These are phyloP conservation scores for Tichodroma muraria DNA, from an alignment of 2,113 vertebrate genomes.

Conservation along the genomic window DNA sequence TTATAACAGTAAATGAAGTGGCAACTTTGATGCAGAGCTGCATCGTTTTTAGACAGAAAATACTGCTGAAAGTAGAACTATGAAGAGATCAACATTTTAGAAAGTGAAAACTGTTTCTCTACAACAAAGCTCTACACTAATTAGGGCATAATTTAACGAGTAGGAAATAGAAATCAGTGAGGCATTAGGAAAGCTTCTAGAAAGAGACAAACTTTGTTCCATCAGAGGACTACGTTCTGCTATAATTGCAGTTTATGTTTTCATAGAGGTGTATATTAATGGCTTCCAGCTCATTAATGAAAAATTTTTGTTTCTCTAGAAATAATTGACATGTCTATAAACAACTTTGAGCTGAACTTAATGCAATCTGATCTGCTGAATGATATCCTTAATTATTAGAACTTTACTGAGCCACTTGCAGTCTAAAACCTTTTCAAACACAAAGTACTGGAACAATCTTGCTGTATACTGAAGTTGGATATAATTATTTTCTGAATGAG, in stretches of 20 bases:
- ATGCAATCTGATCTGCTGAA: background rate
- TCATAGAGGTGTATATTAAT: background rate
- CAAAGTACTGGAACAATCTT: background rate
- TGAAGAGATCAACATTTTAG: background rate
- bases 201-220: background rate
- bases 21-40: background rate
- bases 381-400: constrained; percentile 12
- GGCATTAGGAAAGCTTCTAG: constrained; percentile 15
- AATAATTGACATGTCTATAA: constrained; percentile 7
- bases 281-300: background rate
- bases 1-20: background rate
- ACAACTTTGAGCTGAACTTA: background rate
- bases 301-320: constrained; percentile 4
- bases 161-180: constrained; percentile 14
- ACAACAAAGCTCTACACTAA: background rate
- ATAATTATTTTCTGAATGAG: background rate
- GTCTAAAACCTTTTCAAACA: background rate
- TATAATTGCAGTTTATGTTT: background rate
- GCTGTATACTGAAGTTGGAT: background rate
- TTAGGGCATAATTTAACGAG: constrained; percentile 33
- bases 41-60: background rate
- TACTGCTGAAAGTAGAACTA: background rate
- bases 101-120: constrained; percentile 12
- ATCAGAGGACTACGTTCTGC: constrained; percentile 7
- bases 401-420: background rate